Conservation (phyloP, 2,797 vertebrate species). For the Melanotaenia parkinsoni region DNA sequence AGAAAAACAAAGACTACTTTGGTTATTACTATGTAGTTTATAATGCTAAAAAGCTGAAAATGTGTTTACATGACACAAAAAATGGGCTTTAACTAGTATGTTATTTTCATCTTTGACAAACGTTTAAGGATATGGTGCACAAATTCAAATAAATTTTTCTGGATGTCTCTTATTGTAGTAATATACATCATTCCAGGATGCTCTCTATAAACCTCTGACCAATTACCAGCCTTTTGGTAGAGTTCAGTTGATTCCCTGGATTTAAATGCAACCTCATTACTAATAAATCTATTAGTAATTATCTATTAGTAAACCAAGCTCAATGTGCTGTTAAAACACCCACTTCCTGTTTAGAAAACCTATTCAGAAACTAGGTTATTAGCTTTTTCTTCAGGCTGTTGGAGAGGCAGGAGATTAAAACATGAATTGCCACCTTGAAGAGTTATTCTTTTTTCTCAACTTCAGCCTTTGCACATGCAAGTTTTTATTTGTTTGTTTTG, state of each 20-base stretch:
- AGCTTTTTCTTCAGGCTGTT: not conserved
- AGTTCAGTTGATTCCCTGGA: not conserved
- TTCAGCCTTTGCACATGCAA: slow-evolving; percentile 14
- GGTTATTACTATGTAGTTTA: not conserved
- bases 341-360: not conserved
- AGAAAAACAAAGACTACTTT: not conserved
- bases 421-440: not conserved
- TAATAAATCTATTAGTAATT: not conserved
- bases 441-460: slow-evolving; percentile 5
- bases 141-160: not conserved
- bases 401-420: not conserved
- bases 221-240: not conserved
- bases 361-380: not conserved
- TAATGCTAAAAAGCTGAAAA: not conserved
- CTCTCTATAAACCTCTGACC: not conserved
- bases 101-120: not conserved
- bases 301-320: not conserved
- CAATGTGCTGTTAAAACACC: not conserved
- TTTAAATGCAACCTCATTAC: not conserved
- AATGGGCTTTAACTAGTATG: not conserved
- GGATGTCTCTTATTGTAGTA: not conserved
- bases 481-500: not conserved
- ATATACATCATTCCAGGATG: not conserved
- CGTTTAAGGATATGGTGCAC: not conserved
- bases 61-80: not conserved